Evolutionary conservation across 2,113 vertebrate genomes (phyloP), one percentile per base, ranked within the genome.

Genomic region (Anser brachyrhynchus): DNA sequence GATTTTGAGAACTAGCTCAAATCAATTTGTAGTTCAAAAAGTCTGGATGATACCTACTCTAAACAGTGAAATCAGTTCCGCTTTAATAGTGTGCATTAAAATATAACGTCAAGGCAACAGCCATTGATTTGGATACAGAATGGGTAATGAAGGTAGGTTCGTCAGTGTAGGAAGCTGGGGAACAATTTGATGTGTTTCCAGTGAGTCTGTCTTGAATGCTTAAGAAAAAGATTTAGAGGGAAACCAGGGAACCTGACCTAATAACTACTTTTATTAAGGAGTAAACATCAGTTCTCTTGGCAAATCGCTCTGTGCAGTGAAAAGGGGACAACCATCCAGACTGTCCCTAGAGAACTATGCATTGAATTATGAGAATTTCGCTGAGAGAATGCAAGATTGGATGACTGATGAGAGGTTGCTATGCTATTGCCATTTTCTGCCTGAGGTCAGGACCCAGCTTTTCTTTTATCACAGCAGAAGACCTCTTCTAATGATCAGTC

Each of bases 21-120:
- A 98, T 98, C 94, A 97, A 96, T 97, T 96, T 96, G 86, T 87
- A 92, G 69, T 91, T 96, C 79, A 93, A 86, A 95, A 84, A 85
- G 83, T 69, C 66, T 92, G 84, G 96, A 75, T 94, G 94, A 90
- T 85, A 87, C 76, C 65, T 77, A 71, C 35, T 71, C 86, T 94
- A 95, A 94, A 80, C 84, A 95, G 67, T 73, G 92, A 94, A 96
- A 94, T 90, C 89, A 64, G 84, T 97, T 91, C 97, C 33, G 11
- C 79, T 87, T 91, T 95, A 90, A 72, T 87, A 88, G 57, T 29
- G 41, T 93, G 62, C 49, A 46, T 92, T 92, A 87, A 92, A 90
- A 70, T 46, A 46, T 1, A 90, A 62, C 49, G 31, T 33, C 20
- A 37, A 77, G 72, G 69, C 23, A 76, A 39, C 54, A 49, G 29